Base-by-base conservation (phyloP, 1,140 invertebrate genomes). In the Homalodisca vitripennis region DNA sequence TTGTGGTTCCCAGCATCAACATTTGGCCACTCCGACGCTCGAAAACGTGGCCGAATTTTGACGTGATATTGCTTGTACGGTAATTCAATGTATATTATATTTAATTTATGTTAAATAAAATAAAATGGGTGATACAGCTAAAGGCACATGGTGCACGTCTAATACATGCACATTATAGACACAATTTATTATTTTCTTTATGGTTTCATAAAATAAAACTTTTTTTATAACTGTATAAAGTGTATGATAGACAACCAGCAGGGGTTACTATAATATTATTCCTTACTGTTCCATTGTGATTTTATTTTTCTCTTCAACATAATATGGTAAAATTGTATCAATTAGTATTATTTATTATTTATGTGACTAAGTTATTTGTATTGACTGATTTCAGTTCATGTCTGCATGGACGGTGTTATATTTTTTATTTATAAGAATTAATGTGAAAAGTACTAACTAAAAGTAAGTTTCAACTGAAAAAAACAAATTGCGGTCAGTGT, bases 81-180 rank as follows among this genome's bases (percentile, higher is more conserved):
- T 46, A 66, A 66, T 66, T 46, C 32, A 2, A 66, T 66, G 63
- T 66, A 66, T 66, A 66, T 41, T 46, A 46, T 66, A 66, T 66
- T 66, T 66, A 66, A 66, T 66, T 66, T 66, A 66, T 66, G 32
- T 66, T 22, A 47, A 66, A 66, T 46, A 47, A 60, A 46, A 66
- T 66, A 66, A 66, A 66, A 66, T 66, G 63, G 63, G 63, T 66
- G 63, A 66, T 66, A 66, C 63, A 60, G 55, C 22, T 26, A 60
- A 60, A 27, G 22, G 55, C 22, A 60, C 29, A 60, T 29, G 22
- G 55, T 60, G 63, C 27, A 66, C 20, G 22, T 24, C 22, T 10
- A 13, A 26, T 27, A 13, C 55, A 3, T 24, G 48, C 22, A 53
- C 22, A 24, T 13, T 24, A 53, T 60, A 60, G 55, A 60, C 55